phyloP scores from a whole-genome alignment of 2,113 vertebrate species.

The Tauraco erythrolophus region DNA sequence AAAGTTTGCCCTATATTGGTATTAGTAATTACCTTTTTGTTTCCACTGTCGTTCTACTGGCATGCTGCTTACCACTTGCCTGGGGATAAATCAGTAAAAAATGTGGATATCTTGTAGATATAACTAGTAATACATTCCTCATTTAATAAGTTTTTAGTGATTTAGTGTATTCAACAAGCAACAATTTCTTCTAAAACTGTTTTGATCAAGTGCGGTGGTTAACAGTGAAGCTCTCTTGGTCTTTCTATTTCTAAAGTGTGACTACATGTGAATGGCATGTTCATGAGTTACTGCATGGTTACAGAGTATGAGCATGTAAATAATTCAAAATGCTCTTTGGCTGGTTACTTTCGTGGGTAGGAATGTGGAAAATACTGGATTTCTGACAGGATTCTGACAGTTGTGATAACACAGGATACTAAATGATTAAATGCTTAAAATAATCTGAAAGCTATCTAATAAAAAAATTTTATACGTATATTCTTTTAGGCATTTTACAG shows the following conservation, averaged over 20 bases:
- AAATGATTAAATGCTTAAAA: not conserved
- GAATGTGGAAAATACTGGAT: constrained; percentile 2
- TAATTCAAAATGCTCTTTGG: not conserved
- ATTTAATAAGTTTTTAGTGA: not conserved
- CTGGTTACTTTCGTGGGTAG: not conserved
- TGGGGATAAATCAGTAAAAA: not conserved
- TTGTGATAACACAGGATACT: not conserved
- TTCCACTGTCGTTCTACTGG: not conserved
- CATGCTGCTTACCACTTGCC: not conserved
- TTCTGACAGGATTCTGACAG: not conserved
- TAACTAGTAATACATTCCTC: not conserved
- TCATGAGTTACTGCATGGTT: constrained; percentile 29
- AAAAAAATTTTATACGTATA: not conserved
- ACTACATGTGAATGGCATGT: constrained; percentile 39
- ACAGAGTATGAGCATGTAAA: not conserved
- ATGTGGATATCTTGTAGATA: not conserved
- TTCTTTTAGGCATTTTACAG: not conserved
- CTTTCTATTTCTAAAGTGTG: constrained; percentile 12
- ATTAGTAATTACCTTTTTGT: not conserved
- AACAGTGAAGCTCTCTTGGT: not conserved
- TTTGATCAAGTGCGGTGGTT: not conserved
- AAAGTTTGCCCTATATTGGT: not conserved
- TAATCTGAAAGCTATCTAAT: not conserved
- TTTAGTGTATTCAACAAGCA: not conserved
- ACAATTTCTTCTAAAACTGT: not conserved